Evolutionary conservation across 1,140 invertebrate species (phyloP).

Genomic region (Aphelinus certus): DNA sequence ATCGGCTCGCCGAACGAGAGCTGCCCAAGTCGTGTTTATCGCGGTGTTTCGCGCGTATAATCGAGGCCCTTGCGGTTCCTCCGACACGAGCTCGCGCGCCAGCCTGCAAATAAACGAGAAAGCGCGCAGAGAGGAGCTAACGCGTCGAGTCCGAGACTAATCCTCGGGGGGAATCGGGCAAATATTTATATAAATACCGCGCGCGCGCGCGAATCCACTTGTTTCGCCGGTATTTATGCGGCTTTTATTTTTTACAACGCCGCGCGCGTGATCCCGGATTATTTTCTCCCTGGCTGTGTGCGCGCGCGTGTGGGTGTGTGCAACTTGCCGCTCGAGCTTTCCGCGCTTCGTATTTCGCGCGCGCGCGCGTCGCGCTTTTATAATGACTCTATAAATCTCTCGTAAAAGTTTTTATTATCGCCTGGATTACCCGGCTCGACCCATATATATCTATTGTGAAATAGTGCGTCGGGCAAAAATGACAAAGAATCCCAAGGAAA

Average conservation of each 20-base stretch:
- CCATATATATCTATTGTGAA: slow-evolving; percentile 13
- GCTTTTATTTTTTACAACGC: not conserved
- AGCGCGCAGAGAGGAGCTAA: not conserved
- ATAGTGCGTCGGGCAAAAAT: slow-evolving; percentile 13
- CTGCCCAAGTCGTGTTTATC: not conserved
- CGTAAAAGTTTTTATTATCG: slow-evolving; percentile 27
- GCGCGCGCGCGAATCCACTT: not conserved
- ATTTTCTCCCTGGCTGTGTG: not conserved
- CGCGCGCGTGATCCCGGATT: slow-evolving; percentile 20
- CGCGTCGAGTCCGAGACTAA: not conserved
- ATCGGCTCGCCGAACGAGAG: slow-evolving; percentile 10
- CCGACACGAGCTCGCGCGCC: not conserved
- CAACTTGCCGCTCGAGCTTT: not conserved
- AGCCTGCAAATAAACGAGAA: not conserved
- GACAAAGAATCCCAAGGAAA: not conserved
- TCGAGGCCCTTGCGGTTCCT: too few relatives aligned
- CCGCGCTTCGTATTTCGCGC: slow-evolving; percentile 14
- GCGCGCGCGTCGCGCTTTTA: slow-evolving; percentile 1
- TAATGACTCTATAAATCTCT: slow-evolving; percentile 32
- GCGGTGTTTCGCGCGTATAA: too few relatives aligned
- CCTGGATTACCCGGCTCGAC: not conserved
- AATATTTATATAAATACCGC: slow-evolving; percentile 25
- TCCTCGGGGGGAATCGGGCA: slow-evolving; percentile 16
- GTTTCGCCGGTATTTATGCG: slow-evolving; percentile 27
- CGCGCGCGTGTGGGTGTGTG: too few relatives aligned